These are phyloP conservation scores for Oreochromis spilurus DNA, from an alignment of 2,113 vertebrate genomes.

Conservation along the genomic window DNA sequence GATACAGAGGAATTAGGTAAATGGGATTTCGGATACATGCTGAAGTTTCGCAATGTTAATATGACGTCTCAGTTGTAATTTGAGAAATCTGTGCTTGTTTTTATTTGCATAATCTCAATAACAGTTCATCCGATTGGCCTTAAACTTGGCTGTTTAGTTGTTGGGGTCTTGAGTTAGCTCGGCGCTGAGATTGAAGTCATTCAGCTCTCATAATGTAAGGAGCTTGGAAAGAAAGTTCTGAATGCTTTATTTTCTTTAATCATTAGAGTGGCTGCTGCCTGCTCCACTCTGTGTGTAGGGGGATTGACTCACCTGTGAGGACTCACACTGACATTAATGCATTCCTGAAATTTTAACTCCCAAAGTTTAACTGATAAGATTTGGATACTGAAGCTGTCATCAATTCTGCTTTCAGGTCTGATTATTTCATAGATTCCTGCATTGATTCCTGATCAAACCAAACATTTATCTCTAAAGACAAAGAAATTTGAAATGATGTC, in stretches of 20 bases:
- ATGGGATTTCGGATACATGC: not conserved
- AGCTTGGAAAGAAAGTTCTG: not conserved
- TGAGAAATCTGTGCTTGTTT: not conserved
- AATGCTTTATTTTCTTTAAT: not conserved
- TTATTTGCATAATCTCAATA: not conserved
- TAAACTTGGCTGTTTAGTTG: not conserved
- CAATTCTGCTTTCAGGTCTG: not conserved
- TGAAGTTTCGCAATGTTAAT: not conserved
- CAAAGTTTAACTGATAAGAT: not conserved
- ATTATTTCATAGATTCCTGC: not conserved
- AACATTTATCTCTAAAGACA: not conserved
- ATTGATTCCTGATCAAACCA: not conserved
- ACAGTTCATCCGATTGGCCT: not conserved
- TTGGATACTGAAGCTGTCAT: not conserved
- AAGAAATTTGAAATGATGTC: not conserved
- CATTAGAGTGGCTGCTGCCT: not conserved
- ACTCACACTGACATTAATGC: not conserved
- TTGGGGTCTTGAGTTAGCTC: not conserved
- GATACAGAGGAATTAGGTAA: not conserved
- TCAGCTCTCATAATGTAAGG: not conserved
- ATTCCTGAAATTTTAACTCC: not conserved
- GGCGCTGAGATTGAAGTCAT: not conserved
- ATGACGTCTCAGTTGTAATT: not conserved
- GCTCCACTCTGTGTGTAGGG: not conserved
- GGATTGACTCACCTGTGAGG: not conserved